phyloP scores from a whole-genome alignment of 2,113 vertebrate genomes.

The Burhinus bistriatus region DNA sequence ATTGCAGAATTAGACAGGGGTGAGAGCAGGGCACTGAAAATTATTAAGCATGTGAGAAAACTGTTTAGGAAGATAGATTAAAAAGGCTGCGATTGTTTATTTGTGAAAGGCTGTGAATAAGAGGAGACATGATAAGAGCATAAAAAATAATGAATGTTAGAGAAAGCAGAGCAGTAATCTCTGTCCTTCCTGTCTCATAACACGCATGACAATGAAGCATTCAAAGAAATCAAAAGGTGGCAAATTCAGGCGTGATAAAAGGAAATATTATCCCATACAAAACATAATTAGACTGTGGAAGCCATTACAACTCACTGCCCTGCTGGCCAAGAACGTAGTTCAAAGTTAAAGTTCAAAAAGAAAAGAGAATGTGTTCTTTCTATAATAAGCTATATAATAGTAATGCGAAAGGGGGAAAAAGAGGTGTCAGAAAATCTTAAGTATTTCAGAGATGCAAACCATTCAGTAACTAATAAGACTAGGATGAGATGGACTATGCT shows the following conservation, averaged over 20 bases:
- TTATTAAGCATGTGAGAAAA: background rate
- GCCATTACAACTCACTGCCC: background rate
- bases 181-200: background rate
- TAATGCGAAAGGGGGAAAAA: background rate
- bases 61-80: background rate
- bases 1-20: background rate
- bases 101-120: background rate
- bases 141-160: background rate
- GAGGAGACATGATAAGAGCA: background rate
- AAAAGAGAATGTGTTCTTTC: background rate
- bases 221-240: slow-evolving; percentile 11
- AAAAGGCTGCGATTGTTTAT: background rate
- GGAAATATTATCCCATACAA: background rate
- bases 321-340: background rate
- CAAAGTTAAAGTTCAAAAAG: background rate
- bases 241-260: background rate
- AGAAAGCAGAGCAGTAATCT: background rate
- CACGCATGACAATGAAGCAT: background rate
- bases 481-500: background rate
- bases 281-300: background rate
- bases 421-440: background rate
- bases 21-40: background rate
- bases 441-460: background rate
- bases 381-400: background rate
- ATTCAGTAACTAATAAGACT: background rate